Evolutionary conservation across 2,113 vertebrate species (phyloP).

Genomic region (Dromas ardeola): DNA sequence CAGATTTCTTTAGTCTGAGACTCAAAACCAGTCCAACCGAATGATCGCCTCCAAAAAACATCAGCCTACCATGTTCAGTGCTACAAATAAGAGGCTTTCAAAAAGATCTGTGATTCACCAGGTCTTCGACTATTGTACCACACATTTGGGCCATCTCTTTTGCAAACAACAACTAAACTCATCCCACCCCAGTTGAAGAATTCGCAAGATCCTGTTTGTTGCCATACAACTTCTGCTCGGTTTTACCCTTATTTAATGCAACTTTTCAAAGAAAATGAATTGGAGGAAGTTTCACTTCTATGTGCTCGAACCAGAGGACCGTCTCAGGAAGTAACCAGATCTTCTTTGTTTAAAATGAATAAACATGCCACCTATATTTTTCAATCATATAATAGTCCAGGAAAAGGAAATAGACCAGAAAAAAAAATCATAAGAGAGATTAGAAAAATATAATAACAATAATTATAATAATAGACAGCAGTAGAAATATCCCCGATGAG

Average conservation of each 20-base stretch:
- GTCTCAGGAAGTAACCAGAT: neutral
- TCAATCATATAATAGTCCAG: neutral
- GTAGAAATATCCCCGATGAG: neutral
- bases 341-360: neutral
- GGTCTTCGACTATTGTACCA: neutral
- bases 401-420: neutral
- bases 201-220: neutral
- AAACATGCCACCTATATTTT: neutral
- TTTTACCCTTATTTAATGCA: neutral
- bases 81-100: neutral
- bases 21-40: neutral
- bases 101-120: neutral
- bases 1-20: neutral
- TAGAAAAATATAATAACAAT: neutral
- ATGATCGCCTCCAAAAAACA: neutral
- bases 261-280: neutral
- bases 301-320: neutral
- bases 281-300: neutral
- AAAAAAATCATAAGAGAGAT: neutral
- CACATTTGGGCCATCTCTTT: neutral
- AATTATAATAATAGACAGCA: neutral
- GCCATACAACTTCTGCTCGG: neutral
- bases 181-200: neutral
- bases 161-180: neutral
- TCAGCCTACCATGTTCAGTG: neutral